These are phyloP conservation scores for Crossaster papposus DNA, from an alignment of 53 echinoderm and acorn worm species.

Conservation along the genomic window DNA sequence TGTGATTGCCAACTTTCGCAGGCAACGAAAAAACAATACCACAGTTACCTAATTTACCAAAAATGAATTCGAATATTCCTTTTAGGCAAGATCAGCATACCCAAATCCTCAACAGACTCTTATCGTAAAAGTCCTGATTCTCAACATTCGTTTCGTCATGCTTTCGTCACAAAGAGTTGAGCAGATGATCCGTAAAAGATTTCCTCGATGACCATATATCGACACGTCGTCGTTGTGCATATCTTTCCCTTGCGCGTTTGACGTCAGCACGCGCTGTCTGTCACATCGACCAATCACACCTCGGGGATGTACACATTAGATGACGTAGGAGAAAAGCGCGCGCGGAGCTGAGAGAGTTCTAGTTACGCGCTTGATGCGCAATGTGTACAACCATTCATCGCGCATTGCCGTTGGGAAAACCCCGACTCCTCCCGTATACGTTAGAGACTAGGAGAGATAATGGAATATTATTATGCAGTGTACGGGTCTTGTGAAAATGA, in stretches of 20 bases:
- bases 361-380: background rate
- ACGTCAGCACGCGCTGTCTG: constrained; percentile 29
- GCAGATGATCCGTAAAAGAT: constrained; percentile 20
- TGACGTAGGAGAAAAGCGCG: constrained; percentile 3
- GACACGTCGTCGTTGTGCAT: too few species aligned
- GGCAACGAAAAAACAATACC: too few species aligned
- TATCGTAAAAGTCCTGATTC: background rate
- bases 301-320: background rate
- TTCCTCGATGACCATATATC: constrained; percentile 58
- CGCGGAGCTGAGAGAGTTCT: too few species aligned
- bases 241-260: background rate
- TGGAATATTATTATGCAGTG: background rate
- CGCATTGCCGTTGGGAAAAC: background rate
- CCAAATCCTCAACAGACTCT: background rate
- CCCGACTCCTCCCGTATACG: background rate
- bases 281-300: background rate
- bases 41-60: too few species aligned
- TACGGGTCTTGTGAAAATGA: background rate
- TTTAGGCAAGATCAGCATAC: background rate
- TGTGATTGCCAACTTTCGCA: too few species aligned
- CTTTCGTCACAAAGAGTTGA: constrained; percentile 46
- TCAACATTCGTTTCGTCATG: constrained; percentile 27
- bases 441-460: too few species aligned
- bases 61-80: too few species aligned
- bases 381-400: background rate